Evolutionary conservation across 2,113 vertebrate species (phyloP).

Genomic region (Casuarius casuarius): DNA sequence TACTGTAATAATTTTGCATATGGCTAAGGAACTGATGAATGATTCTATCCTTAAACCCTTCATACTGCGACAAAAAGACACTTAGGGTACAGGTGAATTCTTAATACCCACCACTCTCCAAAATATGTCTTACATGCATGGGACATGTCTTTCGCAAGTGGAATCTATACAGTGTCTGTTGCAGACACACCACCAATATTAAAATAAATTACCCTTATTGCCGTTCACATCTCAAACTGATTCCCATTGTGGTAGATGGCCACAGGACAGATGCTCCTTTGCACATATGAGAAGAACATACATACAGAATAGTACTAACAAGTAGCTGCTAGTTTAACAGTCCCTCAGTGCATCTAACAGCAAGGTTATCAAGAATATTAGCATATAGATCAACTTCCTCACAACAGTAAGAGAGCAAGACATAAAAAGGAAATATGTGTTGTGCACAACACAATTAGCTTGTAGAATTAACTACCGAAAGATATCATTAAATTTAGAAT

Average conservation of each 20-base stretch:
- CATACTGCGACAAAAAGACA: fast-evolving
- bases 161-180: neutral
- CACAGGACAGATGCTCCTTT: neutral
- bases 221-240: neutral
- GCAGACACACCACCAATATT: neutral
- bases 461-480: neutral
- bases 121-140: neutral
- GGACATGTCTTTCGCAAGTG: neutral
- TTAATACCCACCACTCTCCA: neutral
- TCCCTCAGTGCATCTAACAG: neutral
- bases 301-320: neutral
- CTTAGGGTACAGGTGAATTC: neutral
- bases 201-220: neutral
- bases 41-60: neutral
- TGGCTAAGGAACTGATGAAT: neutral
- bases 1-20: neutral
- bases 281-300: too few relatives aligned
- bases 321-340: neutral
- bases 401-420: neutral
- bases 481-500: neutral
- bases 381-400: neutral
- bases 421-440: neutral
- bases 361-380: fast-evolving
- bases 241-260: neutral
- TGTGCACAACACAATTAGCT: neutral